These are phyloP conservation scores for Himalopsyche japonica DNA, from an alignment of 2,888 invertebrate species.

Conservation along the genomic window DNA sequence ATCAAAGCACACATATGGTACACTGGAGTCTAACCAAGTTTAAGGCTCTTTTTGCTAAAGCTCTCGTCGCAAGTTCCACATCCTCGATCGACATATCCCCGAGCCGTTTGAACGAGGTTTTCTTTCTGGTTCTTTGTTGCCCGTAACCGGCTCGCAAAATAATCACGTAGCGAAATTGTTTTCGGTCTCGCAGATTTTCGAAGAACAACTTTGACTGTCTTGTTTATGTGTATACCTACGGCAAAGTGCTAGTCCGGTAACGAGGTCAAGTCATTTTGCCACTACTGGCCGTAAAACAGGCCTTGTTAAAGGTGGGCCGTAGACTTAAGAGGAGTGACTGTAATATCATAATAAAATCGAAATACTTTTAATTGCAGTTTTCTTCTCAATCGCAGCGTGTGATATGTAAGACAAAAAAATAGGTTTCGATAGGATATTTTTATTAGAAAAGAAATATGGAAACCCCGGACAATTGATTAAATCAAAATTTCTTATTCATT, in stretches of 20 bases:
- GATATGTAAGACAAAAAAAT: too few species aligned
- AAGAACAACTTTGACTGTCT: conserved; percentile 6
- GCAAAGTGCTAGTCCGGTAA: conserved; percentile 6
- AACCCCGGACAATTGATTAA: too few species aligned
- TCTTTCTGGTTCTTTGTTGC: conserved; percentile 12
- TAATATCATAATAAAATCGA: too few species aligned
- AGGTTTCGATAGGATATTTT: too few species aligned
- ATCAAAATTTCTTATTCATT: too few species aligned
- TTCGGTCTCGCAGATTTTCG: conserved; percentile 6
- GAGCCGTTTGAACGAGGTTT: not conserved
- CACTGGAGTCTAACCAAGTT: not conserved
- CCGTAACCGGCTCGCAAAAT: conserved; percentile 19
- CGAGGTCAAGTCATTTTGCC: conserved; percentile 23
- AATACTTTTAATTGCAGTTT: too few species aligned
- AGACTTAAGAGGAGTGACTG: too few species aligned
- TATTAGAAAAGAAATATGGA: too few species aligned
- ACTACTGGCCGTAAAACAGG: conserved; percentile 2
- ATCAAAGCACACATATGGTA: not conserved
- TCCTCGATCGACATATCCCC: not conserved
- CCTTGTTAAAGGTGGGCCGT: too few species aligned
- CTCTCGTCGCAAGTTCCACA: not conserved
- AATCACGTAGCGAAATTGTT: conserved; percentile 25
- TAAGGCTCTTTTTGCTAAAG: not conserved
- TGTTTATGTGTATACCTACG: not conserved
- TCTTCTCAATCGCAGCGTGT: too few species aligned